Evolutionary conservation across 2,797 vertebrate genomes (phyloP).

Genomic region (Peromyscus nudipes): DNA sequence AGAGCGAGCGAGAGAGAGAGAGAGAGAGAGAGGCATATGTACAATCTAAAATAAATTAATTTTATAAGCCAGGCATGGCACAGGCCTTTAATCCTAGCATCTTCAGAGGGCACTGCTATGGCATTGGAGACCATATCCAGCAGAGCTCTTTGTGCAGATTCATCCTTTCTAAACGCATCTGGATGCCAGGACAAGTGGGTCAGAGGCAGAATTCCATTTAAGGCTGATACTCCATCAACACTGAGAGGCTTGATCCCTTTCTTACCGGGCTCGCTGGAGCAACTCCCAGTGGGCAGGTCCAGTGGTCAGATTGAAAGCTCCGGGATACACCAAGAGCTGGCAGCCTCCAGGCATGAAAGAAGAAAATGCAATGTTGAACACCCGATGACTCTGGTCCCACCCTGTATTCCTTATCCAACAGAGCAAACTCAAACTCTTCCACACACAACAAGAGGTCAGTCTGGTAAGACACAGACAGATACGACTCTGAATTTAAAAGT

Average conservation of each 20-base stretch:
- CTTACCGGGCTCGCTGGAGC: conserved; percentile 95
- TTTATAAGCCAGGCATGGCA: too few species aligned
- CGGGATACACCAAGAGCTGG: conserved; percentile 96
- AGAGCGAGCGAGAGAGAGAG: too few species aligned
- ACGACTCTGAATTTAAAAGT: background rate
- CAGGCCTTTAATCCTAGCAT: background rate
- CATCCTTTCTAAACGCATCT: background rate
- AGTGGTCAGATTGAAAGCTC: conserved; percentile 99
- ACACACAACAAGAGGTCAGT: background rate
- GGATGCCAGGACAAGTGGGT: background rate
- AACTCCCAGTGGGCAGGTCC: conserved; percentile 99
- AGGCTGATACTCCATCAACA: background rate
- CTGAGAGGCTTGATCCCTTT: background rate
- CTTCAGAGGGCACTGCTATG: background rate
- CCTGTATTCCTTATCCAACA: background rate
- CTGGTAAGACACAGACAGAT: background rate
- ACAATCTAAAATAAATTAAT: background rate
- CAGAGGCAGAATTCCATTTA: background rate
- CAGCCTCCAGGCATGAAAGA: conserved; percentile 90
- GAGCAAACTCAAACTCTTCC: background rate
- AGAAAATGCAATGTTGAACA: background rate
- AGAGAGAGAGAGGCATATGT: too few species aligned
- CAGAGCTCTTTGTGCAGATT: background rate
- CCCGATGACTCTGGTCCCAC: background rate
- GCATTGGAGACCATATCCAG: background rate